These are phyloP conservation scores for Etheostoma cragini DNA, from an alignment of 2,113 vertebrate species.

Conservation along the genomic window DNA sequence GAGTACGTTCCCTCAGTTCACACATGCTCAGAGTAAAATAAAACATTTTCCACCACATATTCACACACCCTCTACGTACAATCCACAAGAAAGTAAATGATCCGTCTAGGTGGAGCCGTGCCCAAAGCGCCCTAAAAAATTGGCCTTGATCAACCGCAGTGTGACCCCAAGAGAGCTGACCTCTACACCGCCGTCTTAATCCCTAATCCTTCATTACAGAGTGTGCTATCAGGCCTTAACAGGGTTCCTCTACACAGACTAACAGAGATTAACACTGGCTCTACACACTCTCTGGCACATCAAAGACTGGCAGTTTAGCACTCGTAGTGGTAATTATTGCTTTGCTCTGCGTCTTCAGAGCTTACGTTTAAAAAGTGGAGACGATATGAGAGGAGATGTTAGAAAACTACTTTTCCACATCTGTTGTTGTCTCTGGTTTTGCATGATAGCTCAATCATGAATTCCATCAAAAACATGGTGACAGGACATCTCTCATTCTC, in stretches of 20 bases:
- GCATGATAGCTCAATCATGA: slow-evolving; percentile 34
- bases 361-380: slow-evolving; percentile 2
- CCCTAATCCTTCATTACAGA: slow-evolving; percentile 79
- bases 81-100: neutral
- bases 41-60: slow-evolving; percentile 15
- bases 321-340: slow-evolving; percentile 74
- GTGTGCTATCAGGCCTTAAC: slow-evolving; percentile 69
- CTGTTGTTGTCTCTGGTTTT: slow-evolving; percentile 17
- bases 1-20: neutral
- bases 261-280: slow-evolving; percentile 79
- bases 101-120: neutral
- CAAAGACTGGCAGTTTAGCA: slow-evolving; percentile 71
- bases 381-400: slow-evolving; percentile 33
- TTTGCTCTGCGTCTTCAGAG: slow-evolving; percentile 67
- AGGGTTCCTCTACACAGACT: slow-evolving; percentile 67
- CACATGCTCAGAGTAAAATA: slow-evolving; percentile 9
- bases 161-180: slow-evolving; percentile 69
- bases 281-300: slow-evolving; percentile 72
- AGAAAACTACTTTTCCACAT: slow-evolving; percentile 18
- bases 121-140: slow-evolving; percentile 28
- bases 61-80: neutral
- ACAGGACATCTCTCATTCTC: neutral
- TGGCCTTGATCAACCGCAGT: slow-evolving; percentile 59
- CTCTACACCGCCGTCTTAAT: slow-evolving; percentile 68
- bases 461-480: slow-evolving; percentile 12